Percentiles rank a stretch among this genome's conserved stretches.
phyloP scores from a whole-genome alignment of 2,113 vertebrate genomes.

The Stigmatopora nigra region DNA sequence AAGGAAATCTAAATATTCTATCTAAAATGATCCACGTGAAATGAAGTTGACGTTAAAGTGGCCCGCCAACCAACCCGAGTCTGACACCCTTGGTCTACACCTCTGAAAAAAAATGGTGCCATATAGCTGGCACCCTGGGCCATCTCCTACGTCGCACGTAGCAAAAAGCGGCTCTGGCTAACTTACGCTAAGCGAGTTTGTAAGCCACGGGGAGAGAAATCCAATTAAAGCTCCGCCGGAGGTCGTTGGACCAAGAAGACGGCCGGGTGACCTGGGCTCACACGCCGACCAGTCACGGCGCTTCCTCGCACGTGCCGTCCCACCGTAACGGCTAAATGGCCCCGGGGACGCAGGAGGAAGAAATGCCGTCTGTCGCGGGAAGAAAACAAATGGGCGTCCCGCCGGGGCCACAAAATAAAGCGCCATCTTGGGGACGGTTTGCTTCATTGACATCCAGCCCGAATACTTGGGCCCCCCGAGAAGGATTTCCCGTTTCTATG shows the following conservation, averaged over 20 bases:
- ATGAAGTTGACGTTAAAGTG: no score
- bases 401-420: not conserved
- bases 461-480: constrained; percentile 36
- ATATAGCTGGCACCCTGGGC: no score
- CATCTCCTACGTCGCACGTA: no score
- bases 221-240: constrained; percentile 54
- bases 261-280: constrained; percentile 39
- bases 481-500: constrained; percentile 67
- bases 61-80: no score
- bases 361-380: constrained; percentile 32
- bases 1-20: no score
- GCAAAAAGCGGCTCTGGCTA: not conserved
- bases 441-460: constrained; percentile 3
- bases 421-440: no score
- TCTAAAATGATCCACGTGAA: no score
- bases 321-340: constrained; percentile 40
- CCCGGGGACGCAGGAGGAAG: constrained; percentile 34
- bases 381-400: constrained; percentile 25
- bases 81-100: no score
- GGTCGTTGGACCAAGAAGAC: constrained; percentile 3
- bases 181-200: constrained; percentile 35
- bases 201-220: constrained; percentile 56
- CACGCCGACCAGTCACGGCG: constrained; percentile 43
- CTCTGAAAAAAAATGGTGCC: no score
- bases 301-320: constrained; percentile 36